These are phyloP conservation scores for Semicossyphus pulcher DNA, from an alignment of 2,113 vertebrate genomes.

Conservation along the genomic window DNA sequence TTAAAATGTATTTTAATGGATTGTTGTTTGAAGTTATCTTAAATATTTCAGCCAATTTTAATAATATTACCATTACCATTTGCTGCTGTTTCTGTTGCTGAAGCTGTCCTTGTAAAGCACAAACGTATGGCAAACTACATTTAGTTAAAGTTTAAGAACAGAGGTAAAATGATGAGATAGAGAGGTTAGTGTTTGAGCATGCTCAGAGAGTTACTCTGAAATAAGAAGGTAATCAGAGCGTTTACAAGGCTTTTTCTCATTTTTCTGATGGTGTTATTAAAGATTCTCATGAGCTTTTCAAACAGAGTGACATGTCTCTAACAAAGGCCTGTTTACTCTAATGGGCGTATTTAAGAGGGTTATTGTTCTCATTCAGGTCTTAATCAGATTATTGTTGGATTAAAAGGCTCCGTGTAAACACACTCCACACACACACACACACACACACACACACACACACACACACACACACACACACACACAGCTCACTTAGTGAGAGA, in stretches of 20 bases:
- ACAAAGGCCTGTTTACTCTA: conserved; percentile 4
- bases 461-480: background rate
- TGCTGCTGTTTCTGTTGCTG: too few species aligned
- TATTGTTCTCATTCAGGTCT: conserved; percentile 18
- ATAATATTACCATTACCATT: too few species aligned
- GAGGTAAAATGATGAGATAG: too few species aligned
- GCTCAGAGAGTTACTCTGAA: background rate
- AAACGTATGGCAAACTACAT: too few species aligned
- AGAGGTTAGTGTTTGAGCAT: background rate
- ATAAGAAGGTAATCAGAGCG: background rate
- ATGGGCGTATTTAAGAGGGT: background rate
- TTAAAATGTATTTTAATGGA: too few species aligned
- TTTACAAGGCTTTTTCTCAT: background rate
- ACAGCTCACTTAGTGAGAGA: background rate
- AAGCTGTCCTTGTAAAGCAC: too few species aligned
- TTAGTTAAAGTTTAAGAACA: too few species aligned
- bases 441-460: conserved; percentile 1
- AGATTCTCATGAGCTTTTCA: background rate
- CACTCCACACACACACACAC: background rate
- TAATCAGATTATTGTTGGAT: conserved; percentile 15
- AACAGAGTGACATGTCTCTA: background rate
- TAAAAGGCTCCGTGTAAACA: conserved; percentile 5
- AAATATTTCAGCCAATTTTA: too few species aligned
- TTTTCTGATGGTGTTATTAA: background rate
- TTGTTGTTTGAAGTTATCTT: too few species aligned